Percentiles rank a stretch among this genome's conserved stretches.
These are phyloP conservation scores for Luperina testacea DNA, from an alignment of 2,888 invertebrate genomes.

Conservation along the genomic window DNA sequence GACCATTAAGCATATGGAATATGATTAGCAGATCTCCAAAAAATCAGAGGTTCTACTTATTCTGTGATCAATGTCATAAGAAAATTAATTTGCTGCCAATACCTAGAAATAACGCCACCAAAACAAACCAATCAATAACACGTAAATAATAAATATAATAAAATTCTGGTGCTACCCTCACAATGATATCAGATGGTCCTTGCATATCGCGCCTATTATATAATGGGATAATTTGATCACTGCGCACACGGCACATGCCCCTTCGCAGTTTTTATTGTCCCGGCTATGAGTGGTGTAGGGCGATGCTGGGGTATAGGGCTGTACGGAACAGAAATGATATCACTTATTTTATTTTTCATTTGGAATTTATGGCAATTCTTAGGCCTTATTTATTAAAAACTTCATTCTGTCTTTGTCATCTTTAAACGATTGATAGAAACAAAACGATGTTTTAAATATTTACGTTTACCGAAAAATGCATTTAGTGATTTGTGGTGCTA, in stretches of 20 bases:
- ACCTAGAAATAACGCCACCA: not conserved
- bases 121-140: conserved; percentile 68
- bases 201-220: conserved; percentile 80
- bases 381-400: no score
- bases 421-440: no score
- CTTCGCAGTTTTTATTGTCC: conserved; percentile 81
- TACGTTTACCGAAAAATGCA: no score
- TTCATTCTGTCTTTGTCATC: not conserved
- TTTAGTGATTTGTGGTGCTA: no score
- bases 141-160: conserved; percentile 74
- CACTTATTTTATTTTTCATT: not conserved
- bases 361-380: not conserved
- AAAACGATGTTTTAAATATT: no score
- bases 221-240: conserved; percentile 84
- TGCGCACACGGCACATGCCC: conserved; percentile 71
- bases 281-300: conserved; percentile 66
- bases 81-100: not conserved
- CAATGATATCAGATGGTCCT: conserved; percentile 80
- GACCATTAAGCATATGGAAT: not conserved
- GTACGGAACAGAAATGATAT: conserved; percentile 51
- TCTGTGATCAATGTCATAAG: not conserved
- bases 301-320: conserved; percentile 71
- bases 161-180: conserved; percentile 73
- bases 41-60: not conserved
- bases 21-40: not conserved